These are phyloP conservation scores for Holotrichia oblita DNA, from an alignment of 1,140 invertebrate species.

Conservation along the genomic window DNA sequence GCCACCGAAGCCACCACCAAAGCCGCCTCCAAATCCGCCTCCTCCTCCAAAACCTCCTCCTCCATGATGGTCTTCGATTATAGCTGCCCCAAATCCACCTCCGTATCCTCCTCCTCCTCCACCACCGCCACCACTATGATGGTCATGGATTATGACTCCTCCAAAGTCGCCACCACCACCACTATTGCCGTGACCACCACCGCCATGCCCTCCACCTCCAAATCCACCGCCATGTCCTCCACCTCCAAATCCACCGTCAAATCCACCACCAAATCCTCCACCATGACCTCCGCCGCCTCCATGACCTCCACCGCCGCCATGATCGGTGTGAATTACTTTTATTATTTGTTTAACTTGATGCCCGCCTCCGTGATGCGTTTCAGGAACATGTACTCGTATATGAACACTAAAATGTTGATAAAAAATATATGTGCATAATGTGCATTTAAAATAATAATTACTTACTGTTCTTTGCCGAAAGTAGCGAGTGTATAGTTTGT, in stretches of 20 bases:
- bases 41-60: no score
- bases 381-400: conserved; percentile 17
- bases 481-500: neutral
- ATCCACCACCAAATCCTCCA: no score
- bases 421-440: neutral
- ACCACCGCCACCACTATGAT: neutral
- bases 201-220: neutral
- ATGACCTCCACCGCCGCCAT: neutral
- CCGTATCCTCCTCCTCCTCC: conserved; percentile 5
- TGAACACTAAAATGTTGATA: neutral
- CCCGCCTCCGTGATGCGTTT: neutral
- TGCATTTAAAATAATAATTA: neutral
- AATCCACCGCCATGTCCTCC: neutral
- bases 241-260: no score
- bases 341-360: neutral
- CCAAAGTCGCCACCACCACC: neutral
- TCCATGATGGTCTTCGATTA: neutral
- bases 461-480: conserved; percentile 19
- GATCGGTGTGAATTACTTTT: conserved; percentile 2
- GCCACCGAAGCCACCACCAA: no score
- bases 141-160: neutral
- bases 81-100: neutral
- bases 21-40: no score
- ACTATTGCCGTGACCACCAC: neutral
- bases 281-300: conserved; percentile 1